Conservation (phyloP, 1,140 invertebrate genomes). For the Pristionchus pacificus region DNA sequence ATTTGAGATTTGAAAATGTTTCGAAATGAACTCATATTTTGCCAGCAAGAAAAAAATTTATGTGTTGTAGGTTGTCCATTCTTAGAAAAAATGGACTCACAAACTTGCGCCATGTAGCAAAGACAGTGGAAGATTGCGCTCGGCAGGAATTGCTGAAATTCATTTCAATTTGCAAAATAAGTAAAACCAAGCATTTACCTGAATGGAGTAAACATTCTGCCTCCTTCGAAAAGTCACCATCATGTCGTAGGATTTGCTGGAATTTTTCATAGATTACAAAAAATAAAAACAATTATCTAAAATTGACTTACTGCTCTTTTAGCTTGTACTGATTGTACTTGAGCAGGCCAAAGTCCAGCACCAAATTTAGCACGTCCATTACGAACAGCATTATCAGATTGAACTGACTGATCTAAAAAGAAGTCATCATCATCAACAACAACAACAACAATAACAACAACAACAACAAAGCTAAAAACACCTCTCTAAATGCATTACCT, state of each 20-base stretch:
- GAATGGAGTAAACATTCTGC: background rate
- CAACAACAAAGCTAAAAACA: background rate
- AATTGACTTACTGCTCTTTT: background rate
- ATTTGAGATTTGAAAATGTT: too few relatives aligned
- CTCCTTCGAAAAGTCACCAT: background rate
- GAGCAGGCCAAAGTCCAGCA: background rate
- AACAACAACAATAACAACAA: too few relatives aligned
- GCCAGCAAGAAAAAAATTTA: too few relatives aligned
- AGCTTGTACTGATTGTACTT: background rate
- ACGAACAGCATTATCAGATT: background rate
- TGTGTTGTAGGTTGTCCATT: too few relatives aligned
- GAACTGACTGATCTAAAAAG: background rate
- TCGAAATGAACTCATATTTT: too few relatives aligned
- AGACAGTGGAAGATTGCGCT: too few relatives aligned
- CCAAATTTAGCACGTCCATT: background rate
- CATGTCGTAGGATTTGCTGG: background rate
- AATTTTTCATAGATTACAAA: background rate
- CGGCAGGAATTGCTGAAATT: too few relatives aligned
- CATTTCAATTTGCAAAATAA: too few relatives aligned
- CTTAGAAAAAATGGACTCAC: too few relatives aligned
- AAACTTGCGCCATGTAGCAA: too few relatives aligned
- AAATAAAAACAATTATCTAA: background rate
- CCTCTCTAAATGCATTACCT: background rate
- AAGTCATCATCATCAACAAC: too few relatives aligned
- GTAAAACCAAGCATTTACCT: too few relatives aligned